Evolutionary conservation across 2,113 vertebrate genomes (phyloP), one percentile per base, ranked within the genome.

Genomic region (Heterocephalus glaber): DNA sequence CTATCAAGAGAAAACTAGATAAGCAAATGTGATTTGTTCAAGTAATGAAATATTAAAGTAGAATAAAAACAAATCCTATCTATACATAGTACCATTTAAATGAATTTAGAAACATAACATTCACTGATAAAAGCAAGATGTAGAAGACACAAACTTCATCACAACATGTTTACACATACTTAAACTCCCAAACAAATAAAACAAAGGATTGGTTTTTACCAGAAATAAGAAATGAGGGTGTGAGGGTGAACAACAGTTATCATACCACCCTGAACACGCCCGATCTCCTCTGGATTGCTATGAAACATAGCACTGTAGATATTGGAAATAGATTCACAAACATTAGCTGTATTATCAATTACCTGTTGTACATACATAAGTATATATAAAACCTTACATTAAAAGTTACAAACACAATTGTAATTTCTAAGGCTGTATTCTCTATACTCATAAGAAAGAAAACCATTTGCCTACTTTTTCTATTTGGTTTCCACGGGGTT

Each of bases 61-160:
- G 56, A 89, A 94, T 92, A 72, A 54, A 19, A 87, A 74, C 41
- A 68, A 76, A 81, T 85, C 35, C 13, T 58, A 79, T 11, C 54
- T 91, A 84, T 77, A 38, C 4, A 35, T 61, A 56, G 86, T 56
- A 84, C 52, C 2, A 61, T 94, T 61, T 44, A 3, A 80, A 82
- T 81, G 16, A 77, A 63, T 61, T 93, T 80, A 63, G 49, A 80
- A 93, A 85, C 30, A 90, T 60, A 92, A 80, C 44, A 65, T n/a
- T 85, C 44, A 63, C 4, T 61, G 38, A 74, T 70, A 85, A 87
- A 77, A 83, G 19, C 26, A 87, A 96, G 33, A 77, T 82, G 38
- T 10, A 68, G 26, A 92, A 95, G 83, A 84, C 1, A 54, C 8
- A 85, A 24, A 47, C 6, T 54, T 91, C 79, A 63, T 81, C 28